Conservation (phyloP, 2,888 invertebrate genomes). For the Chloromyia formosa region DNA sequence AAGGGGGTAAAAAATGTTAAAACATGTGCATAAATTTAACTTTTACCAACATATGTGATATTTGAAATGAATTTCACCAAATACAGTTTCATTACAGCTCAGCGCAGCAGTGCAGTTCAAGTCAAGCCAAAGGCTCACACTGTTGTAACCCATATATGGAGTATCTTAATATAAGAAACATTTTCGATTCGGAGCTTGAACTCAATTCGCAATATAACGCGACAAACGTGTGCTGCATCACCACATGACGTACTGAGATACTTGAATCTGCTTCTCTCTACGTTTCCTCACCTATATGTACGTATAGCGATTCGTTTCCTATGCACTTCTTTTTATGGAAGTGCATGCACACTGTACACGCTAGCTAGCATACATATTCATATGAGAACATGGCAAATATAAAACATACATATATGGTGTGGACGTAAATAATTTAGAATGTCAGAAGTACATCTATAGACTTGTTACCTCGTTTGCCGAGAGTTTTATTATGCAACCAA, state of each 20-base stretch:
- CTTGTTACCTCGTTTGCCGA: not conserved
- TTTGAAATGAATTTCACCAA: constrained; percentile 37
- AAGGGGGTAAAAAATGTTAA: not conserved
- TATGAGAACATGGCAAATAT: constrained; percentile 16
- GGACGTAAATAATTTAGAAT: constrained; percentile 35
- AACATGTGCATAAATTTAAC: constrained; percentile 37
- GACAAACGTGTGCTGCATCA: constrained; percentile 16
- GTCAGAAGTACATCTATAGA: constrained; percentile 20
- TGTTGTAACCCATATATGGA: constrained; percentile 16
- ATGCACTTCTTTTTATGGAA: constrained; percentile 32
- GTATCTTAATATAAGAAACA: constrained; percentile 12
- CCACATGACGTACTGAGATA: not conserved
- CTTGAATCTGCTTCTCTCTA: not conserved
- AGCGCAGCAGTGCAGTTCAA: not conserved
- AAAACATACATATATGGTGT: not conserved
- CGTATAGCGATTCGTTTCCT: constrained; percentile 16
- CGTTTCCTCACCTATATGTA: not conserved
- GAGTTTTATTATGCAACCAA: constrained; percentile 24
- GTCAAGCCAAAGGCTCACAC: not conserved
- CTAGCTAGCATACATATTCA: constrained; percentile 19
- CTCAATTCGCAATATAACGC: constrained; percentile 34
- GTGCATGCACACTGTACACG: not conserved
- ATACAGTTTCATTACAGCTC: constrained; percentile 28
- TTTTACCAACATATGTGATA: constrained; percentile 1
- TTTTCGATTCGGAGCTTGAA: constrained; percentile 28